These are phyloP conservation scores for Catalaphyllia jardinei DNA, from an alignment of 64 coral and sea anemone genomes.

Conservation along the genomic window DNA sequence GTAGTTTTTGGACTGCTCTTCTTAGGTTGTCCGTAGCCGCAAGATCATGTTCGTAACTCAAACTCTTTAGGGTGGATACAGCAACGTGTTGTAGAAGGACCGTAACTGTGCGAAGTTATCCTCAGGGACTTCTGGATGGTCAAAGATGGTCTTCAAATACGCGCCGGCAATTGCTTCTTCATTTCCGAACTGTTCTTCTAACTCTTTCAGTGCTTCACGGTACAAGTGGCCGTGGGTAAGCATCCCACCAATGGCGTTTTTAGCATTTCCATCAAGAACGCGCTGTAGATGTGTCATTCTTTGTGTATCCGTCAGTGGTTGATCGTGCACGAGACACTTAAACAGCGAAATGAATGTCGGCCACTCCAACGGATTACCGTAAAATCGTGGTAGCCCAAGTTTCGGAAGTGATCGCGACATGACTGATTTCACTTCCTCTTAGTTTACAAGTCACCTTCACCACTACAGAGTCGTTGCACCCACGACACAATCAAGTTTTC, in stretches of 20 bases:
- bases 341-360: constrained; percentile 13
- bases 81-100: constrained; percentile 1
- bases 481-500: too few relatives aligned
- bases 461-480: too few relatives aligned
- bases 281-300: constrained; percentile 7
- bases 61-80: constrained; percentile 21
- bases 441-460: too few relatives aligned
- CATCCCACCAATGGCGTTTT: constrained; percentile 32
- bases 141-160: constrained; percentile 16
- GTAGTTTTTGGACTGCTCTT: constrained; percentile 43
- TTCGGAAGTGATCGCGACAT: neutral
- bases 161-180: neutral
- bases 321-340: constrained; percentile 27
- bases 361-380: constrained; percentile 2
- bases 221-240: constrained; percentile 11
- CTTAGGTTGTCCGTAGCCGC: neutral
- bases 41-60: neutral
- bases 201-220: constrained; percentile 2
- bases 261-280: neutral
- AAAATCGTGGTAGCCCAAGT: neutral
- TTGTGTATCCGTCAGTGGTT: neutral
- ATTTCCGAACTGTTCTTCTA: constrained; percentile 25
- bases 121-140: neutral
- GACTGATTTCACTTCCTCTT: too few relatives aligned
- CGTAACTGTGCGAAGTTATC: neutral